Base-by-base conservation (phyloP, 2,113 vertebrate genomes). In the Neotoma lepida region DNA sequence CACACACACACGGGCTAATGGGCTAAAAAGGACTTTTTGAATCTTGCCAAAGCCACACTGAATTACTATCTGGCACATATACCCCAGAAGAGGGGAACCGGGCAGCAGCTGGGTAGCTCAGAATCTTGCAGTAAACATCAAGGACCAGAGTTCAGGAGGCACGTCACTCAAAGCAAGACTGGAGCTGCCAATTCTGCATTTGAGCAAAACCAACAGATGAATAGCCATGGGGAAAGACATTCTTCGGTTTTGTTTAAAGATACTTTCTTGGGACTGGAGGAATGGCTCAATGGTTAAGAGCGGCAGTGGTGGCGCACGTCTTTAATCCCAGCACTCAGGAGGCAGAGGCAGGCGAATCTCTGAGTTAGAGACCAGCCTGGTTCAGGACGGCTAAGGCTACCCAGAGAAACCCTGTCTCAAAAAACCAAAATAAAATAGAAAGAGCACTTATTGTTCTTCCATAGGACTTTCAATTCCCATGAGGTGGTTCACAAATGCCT, bases 111-210 rank as follows among this genome's bases (percentile, higher is more conserved):
- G 28, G 20, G 49, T 35, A 35, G 33, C 9, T 9, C 4, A 2
- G 17, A 30, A 78, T 78, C n/a, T 78, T 81, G 78, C 56, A 9
- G 77, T 17, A 80, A 20, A 56, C 49, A 30, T 3, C 46, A 35
- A 80, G 44, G 49, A 10, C 46, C 35, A 80, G 33, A 80, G 51
- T 46, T 33, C 44, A 17, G 44, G 44, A 30, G 0, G 8, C 0
- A 15, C 1, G 9, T 2, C 0, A 6, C 44, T 9, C 15, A 0
- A 26, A 35, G 63, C 35, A 2, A 22, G 58, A 76, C 77, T 1
- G 12, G 1, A 70, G 26, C 17, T 44, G 84, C 41, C 33, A 8
- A 2, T 1, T 78, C 3, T 2, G 6, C 10, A 46, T 28, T 86
- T 51, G 39, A 61, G 54, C 61, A 35, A 41, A 82, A 91, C 73